Conservation (phyloP, 2,113 vertebrate species). For the Rhegmatorhina hoffmannsi region DNA sequence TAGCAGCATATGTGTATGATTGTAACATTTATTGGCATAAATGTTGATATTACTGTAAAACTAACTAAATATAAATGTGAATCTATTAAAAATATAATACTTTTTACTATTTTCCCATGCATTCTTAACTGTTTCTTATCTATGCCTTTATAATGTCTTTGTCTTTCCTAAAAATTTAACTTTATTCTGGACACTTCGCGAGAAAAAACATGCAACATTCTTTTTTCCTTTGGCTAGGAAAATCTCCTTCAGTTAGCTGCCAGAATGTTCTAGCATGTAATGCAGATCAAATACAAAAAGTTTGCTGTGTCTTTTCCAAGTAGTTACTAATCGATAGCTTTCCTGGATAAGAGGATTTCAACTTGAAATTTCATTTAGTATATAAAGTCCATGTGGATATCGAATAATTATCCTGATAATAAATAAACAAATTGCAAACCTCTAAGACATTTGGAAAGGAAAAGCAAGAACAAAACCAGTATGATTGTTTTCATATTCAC, state of each 20-base stretch:
- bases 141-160: background rate
- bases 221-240: background rate
- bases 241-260: background rate
- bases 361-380: background rate
- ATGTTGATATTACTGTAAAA: background rate
- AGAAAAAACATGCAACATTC: background rate
- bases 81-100: background rate
- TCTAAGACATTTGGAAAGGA: background rate
- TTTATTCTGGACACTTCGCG: background rate
- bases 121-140: background rate
- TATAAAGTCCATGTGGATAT: background rate
- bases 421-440: background rate
- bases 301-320: background rate
- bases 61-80: background rate
- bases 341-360: background rate
- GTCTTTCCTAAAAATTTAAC: background rate
- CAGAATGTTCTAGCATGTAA: background rate
- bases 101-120: background rate
- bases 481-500: background rate
- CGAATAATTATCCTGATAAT: background rate
- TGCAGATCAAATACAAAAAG: background rate
- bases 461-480: background rate
- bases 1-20: background rate
- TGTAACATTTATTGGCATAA: background rate
- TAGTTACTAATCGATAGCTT: background rate